A percentile compares a stretch with the other conserved stretches of the same genome.
Conservation (phyloP, 2,797 vertebrate species). For the Thripadectes ignobilis region DNA sequence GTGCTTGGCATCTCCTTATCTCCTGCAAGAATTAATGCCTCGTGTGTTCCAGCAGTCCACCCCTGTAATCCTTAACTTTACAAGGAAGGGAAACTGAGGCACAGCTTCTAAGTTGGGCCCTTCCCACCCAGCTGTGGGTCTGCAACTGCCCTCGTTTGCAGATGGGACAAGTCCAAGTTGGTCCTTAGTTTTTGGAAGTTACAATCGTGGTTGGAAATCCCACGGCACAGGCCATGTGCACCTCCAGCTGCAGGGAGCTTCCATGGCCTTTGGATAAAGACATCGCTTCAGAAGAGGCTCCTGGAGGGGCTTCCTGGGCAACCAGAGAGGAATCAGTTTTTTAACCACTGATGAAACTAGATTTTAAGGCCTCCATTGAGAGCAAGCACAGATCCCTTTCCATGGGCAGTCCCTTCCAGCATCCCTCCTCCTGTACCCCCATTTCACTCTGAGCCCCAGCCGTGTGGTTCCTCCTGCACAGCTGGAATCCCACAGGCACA, state of each 20-base stretch:
- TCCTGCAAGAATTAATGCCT: not conserved
- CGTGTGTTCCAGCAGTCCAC: accelerated
- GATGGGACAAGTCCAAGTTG: not conserved
- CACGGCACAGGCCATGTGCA: accelerated
- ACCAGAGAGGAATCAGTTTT: not conserved
- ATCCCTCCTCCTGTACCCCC: not conserved
- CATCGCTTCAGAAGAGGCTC: not conserved
- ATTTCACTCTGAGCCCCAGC: accelerated
- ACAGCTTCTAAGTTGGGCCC: not conserved
- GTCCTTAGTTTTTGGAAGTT: not conserved
- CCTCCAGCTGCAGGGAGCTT: not conserved
- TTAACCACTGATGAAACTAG: not conserved
- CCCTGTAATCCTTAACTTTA: not conserved
- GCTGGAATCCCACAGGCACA: not conserved
- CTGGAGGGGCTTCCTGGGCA: not conserved
- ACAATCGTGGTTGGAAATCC: accelerated
- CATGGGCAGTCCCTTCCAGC: not conserved
- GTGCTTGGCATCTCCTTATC: accelerated
- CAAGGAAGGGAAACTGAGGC: not conserved
- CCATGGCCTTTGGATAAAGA: accelerated
- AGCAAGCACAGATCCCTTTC: not conserved
- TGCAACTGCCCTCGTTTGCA: accelerated
- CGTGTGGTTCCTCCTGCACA: not conserved
- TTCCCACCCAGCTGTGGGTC: not conserved
- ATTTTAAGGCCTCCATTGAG: not conserved